Base-by-base conservation (phyloP, 1,140 invertebrate species). In the Caenorhabditis tropicalis region DNA sequence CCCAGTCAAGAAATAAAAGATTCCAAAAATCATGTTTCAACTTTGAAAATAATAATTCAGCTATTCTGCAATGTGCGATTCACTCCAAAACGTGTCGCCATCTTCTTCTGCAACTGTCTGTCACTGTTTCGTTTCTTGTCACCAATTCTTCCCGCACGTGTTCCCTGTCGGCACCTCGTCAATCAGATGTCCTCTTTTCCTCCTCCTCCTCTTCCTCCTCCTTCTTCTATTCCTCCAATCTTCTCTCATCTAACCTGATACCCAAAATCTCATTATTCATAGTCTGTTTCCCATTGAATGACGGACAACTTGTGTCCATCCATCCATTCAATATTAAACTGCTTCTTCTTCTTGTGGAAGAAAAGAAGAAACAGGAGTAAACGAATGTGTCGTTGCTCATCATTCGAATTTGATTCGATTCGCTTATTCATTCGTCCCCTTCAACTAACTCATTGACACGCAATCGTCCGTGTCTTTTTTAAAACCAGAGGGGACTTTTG, bases 281-380 rank as follows among this genome's bases (percentile, higher is more conserved):
- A 74, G 65, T 74, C 65, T 74, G 65, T 74, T 74, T 74, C 65
- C 65, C 65, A 74, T 74, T 15, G 36, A 74, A 43, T 74, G 65
- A 74, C 65, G 36, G 65, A 74, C 65, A 74, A 74, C 65, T 74
- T 74, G 65, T 74, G 65, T 74, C 36, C 65, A 74, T 43, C 36
- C 65, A 74, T 74, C 65, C 65, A 74, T 74, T 74, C 65, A 74
- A 74, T 74, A 74, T 74, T 74, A 74, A 74, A 74, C 65, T 74
- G 65, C 65, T 43, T 43, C 21, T 43, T 43, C 65, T 33, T 33
- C n/a, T 43, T 6, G 29, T 56, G 9, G n/a, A 2, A 46, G 27
- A n/a, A 29, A 15, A 36, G 6, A 19, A 65, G 6, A 24, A 56
- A 27, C 10, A 24, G 53, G 27, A 74, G 33, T 74, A 19, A 36